Conservation (phyloP, 2,113 vertebrate species). For the Anser cygnoides region DNA sequence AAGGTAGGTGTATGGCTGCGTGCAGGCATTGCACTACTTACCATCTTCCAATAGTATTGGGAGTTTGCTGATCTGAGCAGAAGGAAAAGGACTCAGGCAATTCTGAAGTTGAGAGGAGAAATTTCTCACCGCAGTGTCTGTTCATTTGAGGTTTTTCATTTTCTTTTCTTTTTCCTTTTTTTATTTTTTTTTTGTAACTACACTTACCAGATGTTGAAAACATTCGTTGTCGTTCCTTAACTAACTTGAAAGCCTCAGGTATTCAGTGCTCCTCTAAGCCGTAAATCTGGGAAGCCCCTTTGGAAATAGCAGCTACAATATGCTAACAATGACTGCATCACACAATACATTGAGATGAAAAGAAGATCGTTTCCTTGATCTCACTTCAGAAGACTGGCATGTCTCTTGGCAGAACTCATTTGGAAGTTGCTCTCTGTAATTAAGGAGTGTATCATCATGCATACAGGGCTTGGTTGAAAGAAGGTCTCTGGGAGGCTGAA, state of each 20-base stretch:
- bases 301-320: constrained; percentile 54
- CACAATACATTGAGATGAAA: not conserved
- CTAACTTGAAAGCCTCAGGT: constrained; percentile 16
- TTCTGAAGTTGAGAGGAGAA: not conserved
- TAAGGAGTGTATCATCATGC: not conserved
- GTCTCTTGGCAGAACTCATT: constrained; percentile 61
- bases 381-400: constrained; percentile 21
- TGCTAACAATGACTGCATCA: constrained; percentile 55
- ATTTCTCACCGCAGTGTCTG: not conserved
- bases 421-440: constrained; percentile 56
- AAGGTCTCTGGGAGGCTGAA: not conserved
- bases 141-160: not conserved
- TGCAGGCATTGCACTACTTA: not conserved
- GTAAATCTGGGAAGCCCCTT: constrained; percentile 56
- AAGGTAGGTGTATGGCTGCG: not conserved
- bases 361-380: constrained; percentile 36
- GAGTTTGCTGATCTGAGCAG: not conserved
- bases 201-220: not conserved
- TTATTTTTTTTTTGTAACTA: too few species aligned
- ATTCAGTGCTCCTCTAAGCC: constrained; percentile 7
- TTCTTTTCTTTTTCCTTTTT: too few species aligned
- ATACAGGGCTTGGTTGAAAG: not conserved
- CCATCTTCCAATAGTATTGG: not conserved
- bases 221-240: not conserved
- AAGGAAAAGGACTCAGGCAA: not conserved